Evolutionary conservation across 2,888 invertebrate genomes (phyloP).

Genomic region (Phoronis australis): DNA sequence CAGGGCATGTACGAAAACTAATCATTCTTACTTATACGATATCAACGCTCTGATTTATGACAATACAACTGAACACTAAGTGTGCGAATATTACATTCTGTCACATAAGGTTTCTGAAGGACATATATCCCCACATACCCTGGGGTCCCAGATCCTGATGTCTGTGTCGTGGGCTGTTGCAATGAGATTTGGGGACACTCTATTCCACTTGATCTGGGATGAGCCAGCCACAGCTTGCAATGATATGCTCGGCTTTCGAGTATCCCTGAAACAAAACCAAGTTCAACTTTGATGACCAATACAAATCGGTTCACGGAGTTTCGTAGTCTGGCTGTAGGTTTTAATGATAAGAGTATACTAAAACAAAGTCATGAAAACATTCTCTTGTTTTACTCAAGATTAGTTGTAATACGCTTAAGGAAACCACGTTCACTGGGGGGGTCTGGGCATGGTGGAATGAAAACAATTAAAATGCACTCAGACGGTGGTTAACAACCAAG

Average conservation of each 20-base stretch:
- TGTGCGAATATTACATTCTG: neutral
- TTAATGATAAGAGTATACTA: no score
- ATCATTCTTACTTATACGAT: no score
- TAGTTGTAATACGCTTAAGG: no score
- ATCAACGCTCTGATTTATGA: no score
- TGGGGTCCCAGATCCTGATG: conserved; percentile 90
- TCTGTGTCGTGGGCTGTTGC: conserved; percentile 96
- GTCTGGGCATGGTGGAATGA: neutral
- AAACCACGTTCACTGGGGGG: no score
- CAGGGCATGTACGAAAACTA: neutral
- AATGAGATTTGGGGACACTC: conserved; percentile 71
- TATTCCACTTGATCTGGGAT: conserved; percentile 91
- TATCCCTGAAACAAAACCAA: no score
- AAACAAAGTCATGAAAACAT: no score
- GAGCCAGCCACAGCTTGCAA: conserved; percentile 56
- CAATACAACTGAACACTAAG: neutral
- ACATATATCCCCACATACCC: conserved; percentile 63
- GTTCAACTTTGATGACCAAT: no score
- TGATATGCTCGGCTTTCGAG: neutral
- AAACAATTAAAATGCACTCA: neutral
- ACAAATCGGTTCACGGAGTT: no score
- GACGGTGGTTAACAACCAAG: neutral
- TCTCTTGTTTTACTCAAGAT: no score
- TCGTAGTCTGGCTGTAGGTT: no score
- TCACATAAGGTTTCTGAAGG: neutral